phyloP scores from a whole-genome alignment of 2,113 vertebrate species.

The Amphilophus citrinellus region DNA sequence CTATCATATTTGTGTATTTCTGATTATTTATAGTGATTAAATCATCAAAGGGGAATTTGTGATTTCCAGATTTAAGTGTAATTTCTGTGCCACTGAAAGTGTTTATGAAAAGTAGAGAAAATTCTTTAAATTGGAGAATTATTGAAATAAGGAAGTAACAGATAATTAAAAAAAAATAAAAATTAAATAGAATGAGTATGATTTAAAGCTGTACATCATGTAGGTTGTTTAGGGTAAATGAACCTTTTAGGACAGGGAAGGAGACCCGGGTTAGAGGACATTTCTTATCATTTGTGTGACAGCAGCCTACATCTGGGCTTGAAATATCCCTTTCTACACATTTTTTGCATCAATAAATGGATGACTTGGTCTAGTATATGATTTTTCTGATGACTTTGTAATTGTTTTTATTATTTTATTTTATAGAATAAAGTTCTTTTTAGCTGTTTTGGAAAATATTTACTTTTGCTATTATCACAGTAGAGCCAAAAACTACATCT shows the following conservation, averaged over 20 bases:
- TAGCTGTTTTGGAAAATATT: background rate
- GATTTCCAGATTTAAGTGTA: background rate
- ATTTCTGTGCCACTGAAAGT: slow-evolving; percentile 3
- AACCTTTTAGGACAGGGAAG: background rate
- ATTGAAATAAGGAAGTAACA: background rate
- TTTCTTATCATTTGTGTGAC: background rate
- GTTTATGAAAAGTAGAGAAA: background rate
- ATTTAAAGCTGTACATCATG: background rate
- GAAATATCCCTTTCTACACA: background rate
- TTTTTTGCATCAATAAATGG: background rate
- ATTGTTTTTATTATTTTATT: background rate
- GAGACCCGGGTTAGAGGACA: background rate
- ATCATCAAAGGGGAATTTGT: background rate
- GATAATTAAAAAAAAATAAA: too few relatives aligned
- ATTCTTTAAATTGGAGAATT: background rate
- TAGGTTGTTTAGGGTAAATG: background rate
- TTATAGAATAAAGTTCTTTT: background rate
- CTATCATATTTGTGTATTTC: background rate
- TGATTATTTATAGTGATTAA: background rate
- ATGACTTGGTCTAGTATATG: background rate
- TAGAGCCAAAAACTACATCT: background rate
- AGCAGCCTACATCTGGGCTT: background rate
- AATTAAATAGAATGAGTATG: background rate
- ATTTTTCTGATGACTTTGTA: background rate
- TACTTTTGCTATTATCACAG: background rate